Percentiles rank a stretch among this genome's conserved stretches.
These are phyloP conservation scores for Chymomyza amoena DNA, from an alignment of 2,888 invertebrate species.

Conservation along the genomic window DNA sequence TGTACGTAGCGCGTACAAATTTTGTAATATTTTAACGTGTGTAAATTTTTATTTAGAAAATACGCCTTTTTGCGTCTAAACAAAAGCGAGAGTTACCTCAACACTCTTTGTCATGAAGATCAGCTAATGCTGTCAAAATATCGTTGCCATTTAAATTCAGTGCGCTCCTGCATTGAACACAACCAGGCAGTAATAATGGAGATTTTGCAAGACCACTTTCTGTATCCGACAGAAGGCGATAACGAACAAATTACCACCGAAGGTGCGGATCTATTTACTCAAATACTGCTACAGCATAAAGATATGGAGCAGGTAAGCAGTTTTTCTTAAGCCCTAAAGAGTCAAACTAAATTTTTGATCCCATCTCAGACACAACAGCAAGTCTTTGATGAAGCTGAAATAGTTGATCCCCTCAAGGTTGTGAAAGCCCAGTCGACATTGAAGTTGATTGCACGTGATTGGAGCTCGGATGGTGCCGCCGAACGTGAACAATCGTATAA, in stretches of 20 bases:
- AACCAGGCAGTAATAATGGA: constrained; percentile 78
- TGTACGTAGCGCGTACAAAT: background rate
- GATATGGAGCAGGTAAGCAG: constrained; percentile 76
- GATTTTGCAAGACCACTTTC: constrained; percentile 82
- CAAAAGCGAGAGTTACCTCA: constrained; percentile 87
- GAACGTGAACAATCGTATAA: constrained; percentile 93
- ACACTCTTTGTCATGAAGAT: constrained; percentile 86
- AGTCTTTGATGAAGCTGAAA: constrained; percentile 55
- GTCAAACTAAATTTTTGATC: background rate
- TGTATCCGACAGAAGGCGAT: constrained; percentile 80
- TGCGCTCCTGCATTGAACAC: constrained; percentile 89
- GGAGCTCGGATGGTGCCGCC: constrained; percentile 90
- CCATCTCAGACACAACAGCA: constrained; percentile 29
- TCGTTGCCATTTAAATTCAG: constrained; percentile 85
- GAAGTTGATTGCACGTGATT: constrained; percentile 98
- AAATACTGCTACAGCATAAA: constrained; percentile 73
- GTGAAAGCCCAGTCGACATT: constrained; percentile 93
- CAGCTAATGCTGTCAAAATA: constrained; percentile 88
- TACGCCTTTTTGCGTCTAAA: constrained; percentile 88
- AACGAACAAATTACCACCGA: constrained; percentile 11
- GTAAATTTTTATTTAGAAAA: constrained; percentile 80
- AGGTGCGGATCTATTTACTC: constrained; percentile 49
- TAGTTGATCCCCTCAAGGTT: constrained; percentile 78
- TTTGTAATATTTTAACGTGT: background rate
- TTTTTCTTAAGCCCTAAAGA: background rate